phyloP scores from a whole-genome alignment of 2,888 invertebrate species.

The Isoperla grammatica region DNA sequence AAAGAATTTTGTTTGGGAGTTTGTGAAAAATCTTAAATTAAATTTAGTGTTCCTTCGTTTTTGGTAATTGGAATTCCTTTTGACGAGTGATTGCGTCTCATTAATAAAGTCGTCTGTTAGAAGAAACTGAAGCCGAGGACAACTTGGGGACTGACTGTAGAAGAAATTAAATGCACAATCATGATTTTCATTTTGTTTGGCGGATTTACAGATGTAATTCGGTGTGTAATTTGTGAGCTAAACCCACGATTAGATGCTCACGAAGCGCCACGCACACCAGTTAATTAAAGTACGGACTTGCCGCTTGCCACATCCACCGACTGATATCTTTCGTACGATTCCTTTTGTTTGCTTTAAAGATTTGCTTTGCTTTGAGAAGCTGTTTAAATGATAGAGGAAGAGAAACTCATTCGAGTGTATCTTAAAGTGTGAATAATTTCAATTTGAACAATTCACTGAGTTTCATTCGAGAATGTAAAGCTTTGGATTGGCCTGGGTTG shows the following conservation, averaged over 20 bases:
- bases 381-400: conserved; percentile 13
- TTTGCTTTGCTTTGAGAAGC: conserved; percentile 4
- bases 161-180: neutral
- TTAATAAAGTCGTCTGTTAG: conserved; percentile 2
- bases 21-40: conserved; percentile 9
- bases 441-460: conserved; percentile 30
- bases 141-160: neutral
- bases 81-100: conserved; percentile 4
- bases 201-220: conserved; percentile 25
- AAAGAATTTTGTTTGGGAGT: conserved; percentile 2
- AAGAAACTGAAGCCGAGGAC: neutral
- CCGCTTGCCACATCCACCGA: neutral
- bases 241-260: conserved; percentile 19
- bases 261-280: conserved; percentile 12
- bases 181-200: conserved; percentile 7
- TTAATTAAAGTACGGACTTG: conserved; percentile 25
- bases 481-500: neutral
- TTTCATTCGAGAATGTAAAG: conserved; percentile 17
- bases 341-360: conserved; percentile 16
- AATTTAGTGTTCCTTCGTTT: conserved; percentile 7
- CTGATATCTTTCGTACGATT: neutral
- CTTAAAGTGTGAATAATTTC: conserved; percentile 30
- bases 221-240: conserved; percentile 24
- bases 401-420: conserved; percentile 22
- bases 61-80: conserved; percentile 13